Conservation (phyloP, 2,888 invertebrate species). For the Amphimallon solstitiale region DNA sequence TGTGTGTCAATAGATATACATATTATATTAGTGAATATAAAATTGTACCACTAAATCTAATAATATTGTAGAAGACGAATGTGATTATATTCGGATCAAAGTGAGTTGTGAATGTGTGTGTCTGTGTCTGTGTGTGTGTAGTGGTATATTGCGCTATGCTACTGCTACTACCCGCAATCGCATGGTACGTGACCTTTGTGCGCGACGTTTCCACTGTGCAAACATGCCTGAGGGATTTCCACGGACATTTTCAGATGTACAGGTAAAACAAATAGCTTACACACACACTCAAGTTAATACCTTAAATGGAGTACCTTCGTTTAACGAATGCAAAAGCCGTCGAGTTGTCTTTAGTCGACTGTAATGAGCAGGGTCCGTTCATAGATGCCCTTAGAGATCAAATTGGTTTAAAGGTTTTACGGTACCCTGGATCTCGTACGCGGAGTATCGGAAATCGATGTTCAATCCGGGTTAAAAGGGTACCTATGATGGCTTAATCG, state of each 20-base stretch:
- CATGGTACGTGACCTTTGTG: conserved; percentile 58
- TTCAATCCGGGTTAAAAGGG: conserved; percentile 1
- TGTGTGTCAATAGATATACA: too few species aligned
- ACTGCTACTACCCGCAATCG: conserved; percentile 54
- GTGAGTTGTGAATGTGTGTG: conserved; percentile 45
- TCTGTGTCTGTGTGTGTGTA: conserved; percentile 22
- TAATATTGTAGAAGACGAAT: conserved; percentile 38
- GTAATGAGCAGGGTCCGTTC: conserved; percentile 14
- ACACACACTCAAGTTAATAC: background rate
- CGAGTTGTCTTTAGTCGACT: background rate
- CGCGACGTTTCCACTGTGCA: conserved; percentile 52
- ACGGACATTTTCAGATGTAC: conserved; percentile 58
- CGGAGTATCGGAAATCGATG: background rate
- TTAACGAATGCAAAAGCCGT: background rate
- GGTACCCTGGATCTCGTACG: background rate
- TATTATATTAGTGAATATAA: too few species aligned
- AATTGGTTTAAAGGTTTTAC: conserved; percentile 23
- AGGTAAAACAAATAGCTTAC: conserved; percentile 51
- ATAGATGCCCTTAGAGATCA: conserved; percentile 2
- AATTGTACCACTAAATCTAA: background rate
- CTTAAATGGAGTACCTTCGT: background rate
- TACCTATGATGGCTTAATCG: background rate
- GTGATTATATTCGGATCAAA: conserved; percentile 48
- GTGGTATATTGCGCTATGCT: conserved; percentile 55
- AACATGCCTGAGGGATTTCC: conserved; percentile 60